Evolutionary conservation across 2,888 invertebrate species (phyloP).

Genomic region (Hybos culiciformis): DNA sequence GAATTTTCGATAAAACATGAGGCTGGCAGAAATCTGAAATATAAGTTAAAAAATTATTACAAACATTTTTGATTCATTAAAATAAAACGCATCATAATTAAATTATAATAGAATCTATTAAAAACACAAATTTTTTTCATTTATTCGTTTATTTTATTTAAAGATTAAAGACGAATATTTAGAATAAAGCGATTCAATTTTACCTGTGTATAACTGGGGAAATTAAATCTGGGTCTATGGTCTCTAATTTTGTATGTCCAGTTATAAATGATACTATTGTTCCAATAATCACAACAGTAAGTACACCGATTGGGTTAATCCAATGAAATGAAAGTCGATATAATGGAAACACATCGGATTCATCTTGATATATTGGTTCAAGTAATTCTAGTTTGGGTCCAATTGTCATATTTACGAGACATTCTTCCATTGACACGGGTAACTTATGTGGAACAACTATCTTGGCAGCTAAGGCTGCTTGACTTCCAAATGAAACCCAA

Average conservation of each 20-base stretch:
- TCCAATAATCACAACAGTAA: constrained; percentile 53
- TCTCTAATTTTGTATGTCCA: constrained; percentile 38
- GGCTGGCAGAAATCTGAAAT: constrained; percentile 25
- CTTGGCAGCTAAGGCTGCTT: constrained; percentile 48
- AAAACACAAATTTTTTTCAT: background rate
- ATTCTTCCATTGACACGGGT: constrained; percentile 38
- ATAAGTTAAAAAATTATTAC: too few relatives aligned
- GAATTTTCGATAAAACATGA: too few relatives aligned
- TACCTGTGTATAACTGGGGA: constrained; percentile 46
- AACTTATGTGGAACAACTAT: constrained; percentile 43
- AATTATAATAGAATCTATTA: too few relatives aligned
- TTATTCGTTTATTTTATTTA: background rate
- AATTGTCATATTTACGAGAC: constrained; percentile 20
- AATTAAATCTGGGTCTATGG: constrained; percentile 43
- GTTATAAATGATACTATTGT: constrained; percentile 47
- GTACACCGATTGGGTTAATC: constrained; percentile 61
- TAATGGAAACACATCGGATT: constrained; percentile 50
- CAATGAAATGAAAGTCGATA: constrained; percentile 71
- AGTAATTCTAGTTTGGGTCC: background rate
- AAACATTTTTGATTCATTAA: too few relatives aligned
- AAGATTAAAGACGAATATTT: background rate
- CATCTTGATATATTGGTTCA: constrained; percentile 24
- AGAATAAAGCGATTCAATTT: background rate
- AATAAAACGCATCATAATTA: too few relatives aligned
- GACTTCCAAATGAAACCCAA: constrained; percentile 51